Evolutionary conservation across 2,888 invertebrate species (phyloP), one percentile per base, ranked within the genome.

Genomic region (Leucoptera coffeella): DNA sequence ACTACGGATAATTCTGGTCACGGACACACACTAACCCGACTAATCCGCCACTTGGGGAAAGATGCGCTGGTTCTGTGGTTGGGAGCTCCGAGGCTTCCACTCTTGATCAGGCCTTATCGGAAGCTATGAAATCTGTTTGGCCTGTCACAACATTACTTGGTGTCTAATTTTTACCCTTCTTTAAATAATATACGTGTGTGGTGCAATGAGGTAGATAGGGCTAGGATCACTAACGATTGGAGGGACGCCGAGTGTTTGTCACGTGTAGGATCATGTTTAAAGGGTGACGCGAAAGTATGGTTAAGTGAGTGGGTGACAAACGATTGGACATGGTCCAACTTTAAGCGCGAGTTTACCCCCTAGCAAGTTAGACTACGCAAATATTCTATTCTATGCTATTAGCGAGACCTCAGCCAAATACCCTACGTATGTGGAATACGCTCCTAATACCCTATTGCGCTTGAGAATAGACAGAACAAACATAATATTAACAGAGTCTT

Each of bases 401-500:
- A 30, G 25, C 23, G 33, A 35, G 0, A 35, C 29, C 1, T 42
- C 43, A 0, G 34, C 37, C 14, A 33, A 29, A 3, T 43, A 30
- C 22, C 1, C 25, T 1, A 34, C 40, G 0, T 45, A 42, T 13
- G 38, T 41, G 0, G 43, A 43, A 13, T 43, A 43, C 14, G 43
- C 40, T 1, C 32, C 42, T 4, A 31, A 37, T 2, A 30, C 42
- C 0, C 12, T 43, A 8, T 24, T 43, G 3, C 34, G 42, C 1
- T 26, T 42, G 6, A 24, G 32, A 4, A 31, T 42, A 9, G 35
- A 42, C n/a, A n/a, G n/a, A n/a, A n/a, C n/a, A n/a, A n/a, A n/a
- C n/a, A n/a, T n/a, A n/a, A n/a, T n/a, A n/a, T n/a, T n/a, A n/a
- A 4, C 24, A 14, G 24, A 15, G 24, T 7, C 24, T 3, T 28